Evolutionary conservation across 1,140 invertebrate genomes (phyloP), one percentile per base, ranked within the genome.

Genomic region (Drosophila simulans): DNA sequence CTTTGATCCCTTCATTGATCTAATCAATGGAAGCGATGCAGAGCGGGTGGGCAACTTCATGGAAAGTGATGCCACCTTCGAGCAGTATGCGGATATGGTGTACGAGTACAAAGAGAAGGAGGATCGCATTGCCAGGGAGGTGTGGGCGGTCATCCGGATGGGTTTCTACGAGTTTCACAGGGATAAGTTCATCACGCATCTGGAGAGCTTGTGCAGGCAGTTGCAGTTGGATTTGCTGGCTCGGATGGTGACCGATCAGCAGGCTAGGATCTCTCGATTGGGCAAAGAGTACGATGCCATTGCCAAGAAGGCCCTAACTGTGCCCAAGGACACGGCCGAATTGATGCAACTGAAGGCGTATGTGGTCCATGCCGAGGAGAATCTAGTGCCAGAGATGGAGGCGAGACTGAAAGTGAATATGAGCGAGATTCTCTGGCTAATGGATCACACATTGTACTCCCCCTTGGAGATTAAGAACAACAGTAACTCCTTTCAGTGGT

Each of bases 101-200:
- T 91, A 94, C 35, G 94, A 95, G 69, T 97, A 95, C 80, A 94
- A 95, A 58, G 91, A 93, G 35, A 92, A 97, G 25, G 93, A 94
- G 10, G 93, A 94, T 60, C 93, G 94, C 60, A 95, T 97, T 60
- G 94, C 95, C 8, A 93, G 94, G 2, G 94, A 94, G 53, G 93
- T 95, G 17, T 94, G 95, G 83, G 94, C 95, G 40, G 95, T 95
- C 1, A 94, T 96, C 31, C 94, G 95, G 17, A 95, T 97, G 62
- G 97, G 97, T 22, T 95, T 98, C 91, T 99, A 97, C 92, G 96
- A 97, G 80, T 95, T 99, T 74, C 95, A 97, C 90, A 94, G 97
- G 62, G 94, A 94, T 43, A 95, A 97, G 59, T 93, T 98, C n/a
- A 96, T 98, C 25, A 93, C 94, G 12, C 93, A 95, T 4, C 93